phyloP scores from a whole-genome alignment of 2,797 vertebrate species.

The Platyrinchus mystaceus region DNA sequence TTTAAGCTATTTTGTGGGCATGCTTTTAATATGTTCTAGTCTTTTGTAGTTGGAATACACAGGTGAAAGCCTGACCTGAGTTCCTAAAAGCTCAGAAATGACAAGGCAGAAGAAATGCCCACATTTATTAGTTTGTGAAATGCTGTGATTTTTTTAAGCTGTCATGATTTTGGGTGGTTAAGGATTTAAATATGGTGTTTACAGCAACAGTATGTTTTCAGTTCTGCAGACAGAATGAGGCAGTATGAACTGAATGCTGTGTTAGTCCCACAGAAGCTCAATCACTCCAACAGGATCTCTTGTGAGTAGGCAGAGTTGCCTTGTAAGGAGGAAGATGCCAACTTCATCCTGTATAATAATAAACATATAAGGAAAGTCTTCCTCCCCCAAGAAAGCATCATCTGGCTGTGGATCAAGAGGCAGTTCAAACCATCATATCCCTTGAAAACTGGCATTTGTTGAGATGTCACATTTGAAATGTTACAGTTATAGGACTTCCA shows the following conservation, averaged over 20 bases:
- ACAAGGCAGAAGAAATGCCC: not conserved
- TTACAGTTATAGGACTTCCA: not conserved
- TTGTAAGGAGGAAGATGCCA: not conserved
- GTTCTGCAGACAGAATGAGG: not conserved
- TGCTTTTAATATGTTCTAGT: not conserved
- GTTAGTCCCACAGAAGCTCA: not conserved
- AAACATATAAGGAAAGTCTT: not conserved
- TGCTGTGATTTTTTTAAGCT: not conserved
- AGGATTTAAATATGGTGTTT: not conserved
- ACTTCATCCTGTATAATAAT: not conserved
- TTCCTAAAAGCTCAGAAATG: not conserved
- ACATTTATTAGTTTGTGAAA: not conserved
- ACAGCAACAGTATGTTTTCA: not conserved
- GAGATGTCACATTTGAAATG: not conserved
- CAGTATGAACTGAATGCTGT: not conserved
- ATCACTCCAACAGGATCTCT: not conserved
- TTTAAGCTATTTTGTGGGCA: not conserved
- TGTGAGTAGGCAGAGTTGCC: not conserved
- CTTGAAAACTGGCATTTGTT: constrained; percentile 7
- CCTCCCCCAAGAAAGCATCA: not conserved
- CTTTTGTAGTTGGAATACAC: not conserved
- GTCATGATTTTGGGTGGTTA: not conserved
- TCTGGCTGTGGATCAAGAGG: not conserved
- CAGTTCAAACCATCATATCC: not conserved
- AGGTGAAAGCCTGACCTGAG: not conserved